Evolutionary conservation across 2,797 vertebrate species (phyloP), one percentile per base, ranked within the genome.

Genomic region (Salmo trutta): DNA sequence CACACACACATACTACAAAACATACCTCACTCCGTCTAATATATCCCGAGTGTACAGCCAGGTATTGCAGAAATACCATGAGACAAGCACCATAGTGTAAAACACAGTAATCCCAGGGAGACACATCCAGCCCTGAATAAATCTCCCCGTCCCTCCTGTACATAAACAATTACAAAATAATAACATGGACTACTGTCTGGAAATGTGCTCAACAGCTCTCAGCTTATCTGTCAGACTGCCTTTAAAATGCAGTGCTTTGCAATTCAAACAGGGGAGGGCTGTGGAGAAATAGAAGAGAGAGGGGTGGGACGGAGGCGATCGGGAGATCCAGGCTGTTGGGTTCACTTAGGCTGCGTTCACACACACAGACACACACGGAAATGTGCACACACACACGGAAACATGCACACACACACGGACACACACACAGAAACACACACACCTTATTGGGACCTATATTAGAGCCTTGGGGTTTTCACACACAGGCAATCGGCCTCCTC

Each of bases 401-500:
- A 47, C 2, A 2, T 47, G 41, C 10, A 47, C 41, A 47, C 36
- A 41, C 65, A 33, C 5, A 67, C 14, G 10, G 2, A 68, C 66
- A 68, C 66, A 36, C 31, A 68, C 66, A 31, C 29, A 68, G 12
- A 68, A 31, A 68, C 31, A 62, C 54, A 74, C 17, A 62, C 31
- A 47, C 72, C 84, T 90, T 89, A 90, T 90, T 87, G 79, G 67
- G 15, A 77, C 69, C 84, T 64, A 33, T 83, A 85, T 86, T 88
- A 84, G 81, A 89, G 81, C 78, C 72, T 69, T 74, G 52, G 78
- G 82, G 4, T 0, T 59, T 47, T 75, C 2, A 14, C 24, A 41
- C 79, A 78, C 79, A 81, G 75, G 82, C 80, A 87, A 85, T 87
- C 54, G 5, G 53, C 67, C 29, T 75, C 73, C 73, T 80, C 83